Conservation (phyloP, 2,888 invertebrate genomes). For the Drosophila maculinotata region DNA sequence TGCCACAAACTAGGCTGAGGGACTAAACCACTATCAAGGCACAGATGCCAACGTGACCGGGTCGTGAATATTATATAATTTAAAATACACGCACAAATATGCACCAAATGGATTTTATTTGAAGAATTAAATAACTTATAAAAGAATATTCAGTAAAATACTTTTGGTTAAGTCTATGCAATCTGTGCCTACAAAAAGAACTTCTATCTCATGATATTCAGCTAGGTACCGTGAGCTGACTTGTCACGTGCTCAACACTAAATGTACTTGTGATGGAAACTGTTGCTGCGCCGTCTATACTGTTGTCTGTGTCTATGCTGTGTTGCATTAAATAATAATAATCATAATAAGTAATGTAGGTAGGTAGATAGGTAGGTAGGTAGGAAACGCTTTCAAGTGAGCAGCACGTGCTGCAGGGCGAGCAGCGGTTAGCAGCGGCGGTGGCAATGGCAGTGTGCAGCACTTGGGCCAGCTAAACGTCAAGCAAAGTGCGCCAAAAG, state of each 20-base stretch:
- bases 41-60: constrained; percentile 41
- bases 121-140: neutral
- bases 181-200: neutral
- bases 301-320: constrained; percentile 51
- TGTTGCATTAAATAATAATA: constrained; percentile 78
- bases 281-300: constrained; percentile 61
- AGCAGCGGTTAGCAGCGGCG: constrained; percentile 4
- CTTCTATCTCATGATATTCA: neutral
- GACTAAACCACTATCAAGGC: constrained; percentile 15
- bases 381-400: constrained; percentile 63
- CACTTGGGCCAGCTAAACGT: constrained; percentile 70
- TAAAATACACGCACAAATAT: constrained; percentile 2
- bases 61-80: constrained; percentile 21
- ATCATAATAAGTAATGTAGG: constrained; percentile 78
- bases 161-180: neutral
- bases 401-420: constrained; percentile 47
- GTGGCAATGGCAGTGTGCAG: constrained; percentile 7
- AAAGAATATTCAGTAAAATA: neutral
- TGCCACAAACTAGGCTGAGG: constrained; percentile 36
- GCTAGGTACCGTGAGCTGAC: constrained; percentile 20
- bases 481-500: constrained; percentile 78
- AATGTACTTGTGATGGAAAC: constrained; percentile 35
- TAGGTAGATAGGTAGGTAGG: too few relatives aligned
- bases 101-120: too few relatives aligned
- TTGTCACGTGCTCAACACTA: constrained; percentile 55